Base-by-base conservation (phyloP, 2,888 invertebrate species). In the Patella ulyssiponensis region DNA sequence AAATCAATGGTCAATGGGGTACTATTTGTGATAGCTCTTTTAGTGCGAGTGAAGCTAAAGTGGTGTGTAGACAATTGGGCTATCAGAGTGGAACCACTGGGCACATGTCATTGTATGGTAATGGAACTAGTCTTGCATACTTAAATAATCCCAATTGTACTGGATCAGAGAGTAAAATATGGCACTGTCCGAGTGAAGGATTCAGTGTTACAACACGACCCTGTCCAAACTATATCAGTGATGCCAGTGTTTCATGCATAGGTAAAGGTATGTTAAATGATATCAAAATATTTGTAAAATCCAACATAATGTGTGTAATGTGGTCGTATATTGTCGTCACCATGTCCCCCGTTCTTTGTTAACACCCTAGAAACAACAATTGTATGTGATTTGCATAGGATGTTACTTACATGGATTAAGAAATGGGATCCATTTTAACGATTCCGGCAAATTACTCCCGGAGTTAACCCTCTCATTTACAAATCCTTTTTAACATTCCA, bases 171-270 rank as follows among this genome's bases (percentile, higher is more conserved):
- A 82, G 83, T 54, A 82, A 84, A 11, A 83, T 87, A 23, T 86
- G 85, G 83, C 82, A 83, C 1, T 87, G 87, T 78, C 81, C 81
- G 4, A 83, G 84, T 76, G 83, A 83, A 33, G 82, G 82, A 17
- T 85, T 85, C 79, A 85, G 84, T 71, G 84, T 80, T 5, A 84
- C 83, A 11, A 83, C 81, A 44, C 81, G 82, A 0, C 82, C 83
- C 5, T 86, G 85, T 76, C 76, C 82, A 20, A 83, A 83, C 14
- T 83, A 84, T 71, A 78, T 81, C 71, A 82, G 84, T 78, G 86
- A 85, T 72, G 87, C 86, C 17, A 82, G 84, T 33, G 87, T 87
- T 44, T 83, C 83, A 56, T 87, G 87, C 76, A 85, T 84, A 17
- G 85, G 84, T 69, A 79, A 81, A 77, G 85, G 87, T 86, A 78